These are phyloP conservation scores for Corythaeola cristata DNA, from an alignment of 2,113 vertebrate species.

Conservation along the genomic window DNA sequence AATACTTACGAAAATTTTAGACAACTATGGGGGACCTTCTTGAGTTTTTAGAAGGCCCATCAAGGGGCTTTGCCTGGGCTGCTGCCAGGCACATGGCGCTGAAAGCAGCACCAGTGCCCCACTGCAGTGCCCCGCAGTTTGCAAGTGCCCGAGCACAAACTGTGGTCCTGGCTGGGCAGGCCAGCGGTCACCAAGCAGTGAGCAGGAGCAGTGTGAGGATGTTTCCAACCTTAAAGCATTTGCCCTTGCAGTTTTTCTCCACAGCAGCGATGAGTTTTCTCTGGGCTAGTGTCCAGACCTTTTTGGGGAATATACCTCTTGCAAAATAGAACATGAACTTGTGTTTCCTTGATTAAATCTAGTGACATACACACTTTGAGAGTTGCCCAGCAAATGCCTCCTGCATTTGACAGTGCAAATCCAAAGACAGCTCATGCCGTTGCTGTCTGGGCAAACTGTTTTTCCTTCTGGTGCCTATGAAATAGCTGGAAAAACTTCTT, in stretches of 20 bases:
- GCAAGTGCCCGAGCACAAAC: background rate
- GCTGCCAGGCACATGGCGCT: background rate
- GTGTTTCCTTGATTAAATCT: constrained; percentile 18
- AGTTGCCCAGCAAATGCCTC: constrained; percentile 24
- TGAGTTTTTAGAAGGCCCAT: background rate
- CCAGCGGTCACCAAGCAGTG: background rate
- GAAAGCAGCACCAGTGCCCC: background rate
- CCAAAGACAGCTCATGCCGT: background rate
- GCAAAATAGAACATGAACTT: constrained; percentile 27
- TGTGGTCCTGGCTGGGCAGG: background rate
- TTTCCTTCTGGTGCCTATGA: constrained; percentile 48
- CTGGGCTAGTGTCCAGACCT: background rate
- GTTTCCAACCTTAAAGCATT: background rate
- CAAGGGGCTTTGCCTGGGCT: background rate
- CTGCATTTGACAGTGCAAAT: background rate
- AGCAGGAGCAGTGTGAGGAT: background rate
- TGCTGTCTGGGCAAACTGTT: constrained; percentile 31
- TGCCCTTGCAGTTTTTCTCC: background rate
- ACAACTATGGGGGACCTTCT: background rate
- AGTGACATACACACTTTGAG: background rate
- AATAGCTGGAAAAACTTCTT: constrained; percentile 49
- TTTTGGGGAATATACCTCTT: constrained; percentile 18
- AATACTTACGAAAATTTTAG: background rate
- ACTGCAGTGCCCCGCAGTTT: background rate
- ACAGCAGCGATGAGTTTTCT: background rate